Conservation (phyloP, 1,140 invertebrate species). For the Rhopalosiphum padi region DNA sequence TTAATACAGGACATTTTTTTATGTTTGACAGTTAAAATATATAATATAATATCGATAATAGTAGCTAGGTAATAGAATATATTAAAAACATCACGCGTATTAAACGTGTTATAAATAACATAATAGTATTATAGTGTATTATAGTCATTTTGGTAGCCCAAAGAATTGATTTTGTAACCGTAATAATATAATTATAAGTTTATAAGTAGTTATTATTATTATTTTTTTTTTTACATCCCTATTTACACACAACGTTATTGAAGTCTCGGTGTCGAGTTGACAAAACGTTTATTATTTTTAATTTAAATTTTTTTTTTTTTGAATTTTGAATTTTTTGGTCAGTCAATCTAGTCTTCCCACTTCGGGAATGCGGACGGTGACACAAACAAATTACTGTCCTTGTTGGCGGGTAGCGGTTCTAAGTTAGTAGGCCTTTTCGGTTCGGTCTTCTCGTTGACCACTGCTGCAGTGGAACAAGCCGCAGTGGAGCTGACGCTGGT, state of each 20-base stretch:
- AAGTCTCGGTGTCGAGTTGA: background rate
- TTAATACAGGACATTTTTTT: background rate
- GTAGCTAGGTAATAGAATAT: background rate
- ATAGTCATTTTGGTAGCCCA: constrained; percentile 29
- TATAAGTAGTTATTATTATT: background rate
- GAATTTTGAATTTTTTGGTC: background rate
- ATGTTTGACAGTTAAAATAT: background rate
- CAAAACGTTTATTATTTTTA: background rate
- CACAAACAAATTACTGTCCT: constrained; percentile 64
- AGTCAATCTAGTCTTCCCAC: constrained; percentile 66
- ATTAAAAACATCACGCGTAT: constrained; percentile 22
- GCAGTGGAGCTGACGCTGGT: constrained; percentile 59
- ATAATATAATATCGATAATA: constrained; percentile 17
- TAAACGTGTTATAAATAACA: constrained; percentile 35
- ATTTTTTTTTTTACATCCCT: constrained; percentile 40
- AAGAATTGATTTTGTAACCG: constrained; percentile 4
- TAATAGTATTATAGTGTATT: constrained; percentile 33
- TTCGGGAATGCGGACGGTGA: constrained; percentile 65
- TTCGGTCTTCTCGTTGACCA: constrained; percentile 64
- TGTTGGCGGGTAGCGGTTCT: constrained; percentile 63
- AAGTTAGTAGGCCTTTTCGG: constrained; percentile 59
- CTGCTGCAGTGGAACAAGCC: constrained; percentile 62
- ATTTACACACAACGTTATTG: constrained; percentile 31
- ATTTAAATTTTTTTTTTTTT: background rate
- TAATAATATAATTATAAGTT: constrained; percentile 21